Conservation (phyloP, 2,888 invertebrate genomes). For the Agrochola lychnidis region DNA sequence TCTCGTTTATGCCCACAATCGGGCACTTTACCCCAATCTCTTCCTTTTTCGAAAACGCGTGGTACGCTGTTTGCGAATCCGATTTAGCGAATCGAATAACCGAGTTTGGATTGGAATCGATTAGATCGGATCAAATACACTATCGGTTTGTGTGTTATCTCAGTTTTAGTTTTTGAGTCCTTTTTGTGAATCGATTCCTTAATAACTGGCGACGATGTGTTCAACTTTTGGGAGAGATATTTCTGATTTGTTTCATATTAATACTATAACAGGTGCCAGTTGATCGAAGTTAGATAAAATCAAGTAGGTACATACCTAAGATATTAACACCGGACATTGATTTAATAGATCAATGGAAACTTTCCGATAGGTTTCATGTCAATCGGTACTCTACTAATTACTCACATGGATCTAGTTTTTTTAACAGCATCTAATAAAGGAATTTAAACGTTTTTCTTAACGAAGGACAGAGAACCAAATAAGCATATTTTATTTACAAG, state of each 20-base stretch:
- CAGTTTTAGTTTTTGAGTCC: constrained; percentile 35
- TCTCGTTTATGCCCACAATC: constrained; percentile 68
- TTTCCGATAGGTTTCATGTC: too few species aligned
- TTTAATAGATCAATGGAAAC: neutral
- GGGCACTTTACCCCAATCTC: constrained; percentile 71
- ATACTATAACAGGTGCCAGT: neutral
- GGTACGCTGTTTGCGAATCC: constrained; percentile 72
- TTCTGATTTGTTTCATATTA: neutral
- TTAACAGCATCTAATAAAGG: too few species aligned
- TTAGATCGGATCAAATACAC: constrained; percentile 59
- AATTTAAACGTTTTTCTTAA: too few species aligned
- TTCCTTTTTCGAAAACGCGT: constrained; percentile 78
- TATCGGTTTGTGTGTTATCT: constrained; percentile 55
- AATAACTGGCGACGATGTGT: constrained; percentile 8
- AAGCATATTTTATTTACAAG: too few species aligned
- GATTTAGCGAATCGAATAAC: constrained; percentile 67
- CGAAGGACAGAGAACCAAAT: too few species aligned
- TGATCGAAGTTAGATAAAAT: neutral
- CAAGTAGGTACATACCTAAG: neutral
- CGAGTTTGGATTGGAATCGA: constrained; percentile 66
- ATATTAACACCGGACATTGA: neutral
- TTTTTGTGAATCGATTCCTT: constrained; percentile 28
- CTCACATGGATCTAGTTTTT: too few species aligned
- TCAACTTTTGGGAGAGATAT: neutral
- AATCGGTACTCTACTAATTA: too few species aligned